Conservation (phyloP, 2,797 vertebrate species). For the Characodon lateralis region DNA sequence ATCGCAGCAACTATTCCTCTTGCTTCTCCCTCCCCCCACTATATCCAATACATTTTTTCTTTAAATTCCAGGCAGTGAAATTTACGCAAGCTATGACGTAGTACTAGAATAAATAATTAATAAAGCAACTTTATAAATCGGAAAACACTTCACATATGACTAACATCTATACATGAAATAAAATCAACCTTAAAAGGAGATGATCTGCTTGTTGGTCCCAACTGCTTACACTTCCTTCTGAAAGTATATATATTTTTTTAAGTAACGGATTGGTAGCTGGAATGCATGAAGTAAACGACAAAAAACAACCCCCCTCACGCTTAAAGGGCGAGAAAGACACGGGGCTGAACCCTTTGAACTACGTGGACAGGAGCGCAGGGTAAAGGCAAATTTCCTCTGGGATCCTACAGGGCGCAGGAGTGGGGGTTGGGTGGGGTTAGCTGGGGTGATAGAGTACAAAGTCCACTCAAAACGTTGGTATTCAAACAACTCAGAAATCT, state of each 20-base stretch:
- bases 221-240: constrained; percentile 50
- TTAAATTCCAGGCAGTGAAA: not conserved
- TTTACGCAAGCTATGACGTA: not conserved
- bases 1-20: not conserved
- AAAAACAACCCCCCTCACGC: constrained; percentile 59
- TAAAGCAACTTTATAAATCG: not conserved
- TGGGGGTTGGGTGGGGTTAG: constrained; percentile 82
- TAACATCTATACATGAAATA: not conserved
- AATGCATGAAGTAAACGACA: constrained; percentile 75
- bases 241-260: constrained; percentile 34
- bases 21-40: not conserved
- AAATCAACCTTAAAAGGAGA: not conserved
- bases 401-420: constrained; percentile 60
- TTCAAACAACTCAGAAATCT: constrained; percentile 66
- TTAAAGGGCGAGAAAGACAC: constrained; percentile 47
- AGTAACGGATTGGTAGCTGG: constrained; percentile 62
- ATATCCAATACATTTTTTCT: not conserved
- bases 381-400: constrained; percentile 78
- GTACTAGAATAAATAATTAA: not conserved
- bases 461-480: constrained; percentile 60
- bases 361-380: constrained; percentile 72
- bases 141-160: not conserved
- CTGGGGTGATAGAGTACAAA: constrained; percentile 75
- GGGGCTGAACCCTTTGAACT: constrained; percentile 78
- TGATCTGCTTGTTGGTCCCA: constrained; percentile 40